These are phyloP conservation scores for Podarcis muralis DNA, from an alignment of 2,113 vertebrate genomes.

Conservation along the genomic window DNA sequence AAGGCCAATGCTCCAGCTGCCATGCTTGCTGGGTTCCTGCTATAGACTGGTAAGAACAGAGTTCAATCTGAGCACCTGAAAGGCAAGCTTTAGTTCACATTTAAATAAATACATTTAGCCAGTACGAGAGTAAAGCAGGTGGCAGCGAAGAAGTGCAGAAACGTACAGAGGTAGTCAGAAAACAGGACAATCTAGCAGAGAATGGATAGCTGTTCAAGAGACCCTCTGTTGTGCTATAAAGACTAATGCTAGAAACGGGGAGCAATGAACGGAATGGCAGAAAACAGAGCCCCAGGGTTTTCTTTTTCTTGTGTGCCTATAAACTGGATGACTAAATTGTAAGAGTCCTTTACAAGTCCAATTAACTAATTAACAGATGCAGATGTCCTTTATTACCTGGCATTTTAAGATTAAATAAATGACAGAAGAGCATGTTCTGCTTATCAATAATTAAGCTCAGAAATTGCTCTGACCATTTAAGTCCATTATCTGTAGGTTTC, in stretches of 20 bases:
- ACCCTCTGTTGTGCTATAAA: slow-evolving; percentile 32
- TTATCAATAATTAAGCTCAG: slow-evolving; percentile 56
- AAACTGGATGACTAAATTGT: slow-evolving; percentile 52
- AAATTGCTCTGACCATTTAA: slow-evolving; percentile 3
- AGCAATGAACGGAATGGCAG: slow-evolving; percentile 38
- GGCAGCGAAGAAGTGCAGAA: not conserved
- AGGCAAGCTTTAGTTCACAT: not conserved
- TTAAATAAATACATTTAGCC: not conserved
- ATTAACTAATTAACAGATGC: slow-evolving; percentile 72
- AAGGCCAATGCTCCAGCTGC: not conserved
- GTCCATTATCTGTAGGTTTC: slow-evolving; percentile 36
- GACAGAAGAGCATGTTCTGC: slow-evolving; percentile 42
- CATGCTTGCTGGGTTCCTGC: not conserved
- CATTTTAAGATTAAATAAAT: slow-evolving; percentile 70
- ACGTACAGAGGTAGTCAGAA: not conserved
- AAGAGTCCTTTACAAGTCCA: slow-evolving; percentile 68
- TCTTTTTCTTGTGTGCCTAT: slow-evolving; percentile 27
- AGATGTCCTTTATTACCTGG: slow-evolving; percentile 67
- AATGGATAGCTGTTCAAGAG: slow-evolving; percentile 29
- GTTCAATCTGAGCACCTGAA: not conserved
- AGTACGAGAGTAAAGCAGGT: not conserved
- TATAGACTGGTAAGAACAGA: not conserved
- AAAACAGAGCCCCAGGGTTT: slow-evolving; percentile 44
- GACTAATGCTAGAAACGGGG: slow-evolving; percentile 34
- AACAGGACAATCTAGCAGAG: not conserved